Percentiles rank a stretch among this genome's conserved stretches.
Evolutionary conservation across 2,888 invertebrate genomes (phyloP).

Genomic region (Heliconius cydno): DNA sequence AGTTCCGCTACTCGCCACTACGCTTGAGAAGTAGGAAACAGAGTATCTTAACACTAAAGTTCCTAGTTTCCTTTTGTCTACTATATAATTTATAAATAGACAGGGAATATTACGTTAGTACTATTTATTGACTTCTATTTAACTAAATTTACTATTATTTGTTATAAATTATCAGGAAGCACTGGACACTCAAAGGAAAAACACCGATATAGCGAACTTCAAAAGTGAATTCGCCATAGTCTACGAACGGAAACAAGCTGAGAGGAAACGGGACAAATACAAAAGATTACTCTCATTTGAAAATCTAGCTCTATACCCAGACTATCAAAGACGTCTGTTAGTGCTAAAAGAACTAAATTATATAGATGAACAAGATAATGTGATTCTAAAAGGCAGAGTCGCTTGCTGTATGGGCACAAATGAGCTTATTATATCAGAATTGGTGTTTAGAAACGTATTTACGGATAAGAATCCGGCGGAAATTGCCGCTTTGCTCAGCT

Average conservation of each 20-base stretch:
- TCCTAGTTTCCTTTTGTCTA: no score
- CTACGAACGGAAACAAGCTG: slow-evolving; percentile 89
- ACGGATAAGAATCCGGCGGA: slow-evolving; percentile 93
- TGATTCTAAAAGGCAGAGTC: slow-evolving; percentile 76
- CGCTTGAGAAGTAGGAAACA: no score
- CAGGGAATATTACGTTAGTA: not conserved
- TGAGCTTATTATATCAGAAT: slow-evolving; percentile 96
- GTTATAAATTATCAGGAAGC: slow-evolving; percentile 62
- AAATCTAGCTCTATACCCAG: slow-evolving; percentile 93
- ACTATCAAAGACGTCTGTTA: slow-evolving; percentile 91
- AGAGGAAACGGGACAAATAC: slow-evolving; percentile 86
- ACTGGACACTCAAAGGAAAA: slow-evolving; percentile 81
- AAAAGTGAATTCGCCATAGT: slow-evolving; percentile 89
- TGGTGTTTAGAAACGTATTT: slow-evolving; percentile 95
- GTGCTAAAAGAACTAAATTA: slow-evolving; percentile 90
- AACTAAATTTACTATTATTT: not conserved
- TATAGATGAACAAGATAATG: slow-evolving; percentile 77
- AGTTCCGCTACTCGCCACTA: not conserved
- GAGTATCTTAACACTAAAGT: no score
- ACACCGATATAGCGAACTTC: slow-evolving; percentile 90
- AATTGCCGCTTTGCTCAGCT: slow-evolving; percentile 96
- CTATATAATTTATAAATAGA: not conserved
- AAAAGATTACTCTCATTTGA: slow-evolving; percentile 91
- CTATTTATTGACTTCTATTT: not conserved
- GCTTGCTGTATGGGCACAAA: slow-evolving; percentile 84